Percentiles rank a stretch among this genome's conserved stretches.
Conservation (phyloP, 2,888 invertebrate species). For the Chaitophorus viminalis region DNA sequence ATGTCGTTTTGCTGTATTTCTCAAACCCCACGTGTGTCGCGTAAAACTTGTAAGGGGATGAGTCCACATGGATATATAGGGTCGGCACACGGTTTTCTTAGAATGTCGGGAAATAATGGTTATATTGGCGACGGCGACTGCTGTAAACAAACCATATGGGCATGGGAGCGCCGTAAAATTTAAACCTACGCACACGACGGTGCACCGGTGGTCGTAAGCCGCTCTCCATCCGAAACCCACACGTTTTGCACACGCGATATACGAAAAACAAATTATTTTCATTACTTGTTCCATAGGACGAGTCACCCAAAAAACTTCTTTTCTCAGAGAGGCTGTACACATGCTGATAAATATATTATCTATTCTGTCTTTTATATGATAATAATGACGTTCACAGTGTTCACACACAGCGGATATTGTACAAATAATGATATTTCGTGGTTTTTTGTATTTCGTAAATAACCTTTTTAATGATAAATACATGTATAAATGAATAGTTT, state of each 20-base stretch:
- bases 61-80: not conserved
- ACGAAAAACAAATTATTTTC: slow-evolving; percentile 19
- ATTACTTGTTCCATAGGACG: not conserved
- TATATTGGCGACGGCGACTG: slow-evolving; percentile 39
- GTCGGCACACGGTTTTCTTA: slow-evolving; percentile 32
- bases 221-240: slow-evolving; percentile 48
- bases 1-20: not conserved
- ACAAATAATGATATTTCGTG: not conserved
- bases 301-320: not conserved
- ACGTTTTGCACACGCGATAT: slow-evolving; percentile 61
- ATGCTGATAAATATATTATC: not conserved
- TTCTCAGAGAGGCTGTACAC: not conserved
- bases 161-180: slow-evolving; percentile 57
- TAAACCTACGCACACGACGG: slow-evolving; percentile 50
- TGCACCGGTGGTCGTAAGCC: slow-evolving; percentile 38
- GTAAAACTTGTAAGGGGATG: slow-evolving; percentile 25
- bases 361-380: not conserved
- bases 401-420: not conserved
- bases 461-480: not conserved
- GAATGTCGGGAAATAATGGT: slow-evolving; percentile 48
- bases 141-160: slow-evolving; percentile 47
- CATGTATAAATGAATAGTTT: not conserved
- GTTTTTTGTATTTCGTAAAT: not conserved
- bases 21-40: not conserved
- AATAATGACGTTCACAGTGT: not conserved